Percentiles rank a stretch among this genome's conserved stretches.
These are phyloP conservation scores for Suillia variegata DNA, from an alignment of 2,888 invertebrate species.

Conservation along the genomic window DNA sequence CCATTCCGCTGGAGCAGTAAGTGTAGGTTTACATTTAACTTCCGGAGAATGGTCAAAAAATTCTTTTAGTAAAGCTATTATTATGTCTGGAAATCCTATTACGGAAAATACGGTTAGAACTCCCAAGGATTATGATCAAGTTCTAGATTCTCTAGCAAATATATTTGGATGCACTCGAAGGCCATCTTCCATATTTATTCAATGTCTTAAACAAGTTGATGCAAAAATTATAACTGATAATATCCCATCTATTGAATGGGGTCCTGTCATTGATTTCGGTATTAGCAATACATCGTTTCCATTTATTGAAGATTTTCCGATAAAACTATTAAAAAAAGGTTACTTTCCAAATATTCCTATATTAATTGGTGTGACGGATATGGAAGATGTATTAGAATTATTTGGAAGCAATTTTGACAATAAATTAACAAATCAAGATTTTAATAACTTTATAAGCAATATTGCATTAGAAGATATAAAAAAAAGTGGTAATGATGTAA, in stretches of 20 bases:
- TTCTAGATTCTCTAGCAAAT: slow-evolving; percentile 69
- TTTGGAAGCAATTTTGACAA: slow-evolving; percentile 67
- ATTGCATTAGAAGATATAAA: slow-evolving; percentile 67
- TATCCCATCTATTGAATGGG: slow-evolving; percentile 72
- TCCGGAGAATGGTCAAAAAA: slow-evolving; percentile 69
- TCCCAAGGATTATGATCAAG: slow-evolving; percentile 67
- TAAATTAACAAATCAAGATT: slow-evolving; percentile 64
- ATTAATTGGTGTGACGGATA: slow-evolving; percentile 78
- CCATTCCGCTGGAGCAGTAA: slow-evolving; percentile 79
- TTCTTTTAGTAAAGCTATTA: slow-evolving; percentile 74
- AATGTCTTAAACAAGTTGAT: slow-evolving; percentile 71
- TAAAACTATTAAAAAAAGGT: slow-evolving; percentile 67
- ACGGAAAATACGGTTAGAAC: slow-evolving; percentile 68
- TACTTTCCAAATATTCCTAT: slow-evolving; percentile 73
- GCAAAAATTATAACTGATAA: slow-evolving; percentile 68
- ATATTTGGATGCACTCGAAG: slow-evolving; percentile 73
- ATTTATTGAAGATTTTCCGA: slow-evolving; percentile 73
- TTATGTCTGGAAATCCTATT: slow-evolving; percentile 80
- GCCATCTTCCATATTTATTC: slow-evolving; percentile 71
- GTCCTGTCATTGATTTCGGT: slow-evolving; percentile 76
- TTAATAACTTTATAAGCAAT: slow-evolving; percentile 70
- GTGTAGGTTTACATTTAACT: slow-evolving; percentile 77
- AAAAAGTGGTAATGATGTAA: slow-evolving; percentile 62
- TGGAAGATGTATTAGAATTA: slow-evolving; percentile 77
- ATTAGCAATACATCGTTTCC: slow-evolving; percentile 70